Conservation (phyloP, 2,797 vertebrate species). For the Heliangelus exortis region DNA sequence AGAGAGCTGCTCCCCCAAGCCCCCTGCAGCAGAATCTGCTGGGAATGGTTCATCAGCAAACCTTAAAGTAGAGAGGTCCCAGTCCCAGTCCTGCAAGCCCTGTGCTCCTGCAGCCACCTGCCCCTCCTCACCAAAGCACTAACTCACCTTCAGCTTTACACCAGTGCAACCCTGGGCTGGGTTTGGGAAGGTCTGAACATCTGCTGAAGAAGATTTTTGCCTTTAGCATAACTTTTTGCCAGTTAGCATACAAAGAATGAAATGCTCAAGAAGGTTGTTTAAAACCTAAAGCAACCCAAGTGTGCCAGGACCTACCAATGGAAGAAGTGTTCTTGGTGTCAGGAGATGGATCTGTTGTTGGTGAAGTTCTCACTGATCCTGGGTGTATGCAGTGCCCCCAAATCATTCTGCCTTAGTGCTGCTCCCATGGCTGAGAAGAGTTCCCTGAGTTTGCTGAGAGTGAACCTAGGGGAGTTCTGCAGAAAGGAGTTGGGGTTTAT, state of each 20-base stretch:
- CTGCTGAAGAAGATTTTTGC: slow-evolving; percentile 1
- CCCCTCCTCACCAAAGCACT: not conserved
- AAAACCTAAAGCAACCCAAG: slow-evolving; percentile 1
- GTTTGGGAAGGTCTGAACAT: not conserved
- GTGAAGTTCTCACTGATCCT: not conserved
- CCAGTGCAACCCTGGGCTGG: not conserved
- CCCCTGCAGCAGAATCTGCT: slow-evolving; percentile 69
- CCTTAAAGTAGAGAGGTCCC: slow-evolving; percentile 42
- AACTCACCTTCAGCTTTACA: slow-evolving; percentile 21
- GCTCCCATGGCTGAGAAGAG: not conserved
- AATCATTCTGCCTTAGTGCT: not conserved
- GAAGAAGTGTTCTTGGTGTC: not conserved
- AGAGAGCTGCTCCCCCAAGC: slow-evolving; percentile 70
- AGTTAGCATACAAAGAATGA: slow-evolving; percentile 22
- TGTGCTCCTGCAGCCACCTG: not conserved
- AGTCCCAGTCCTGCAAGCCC: not conserved
- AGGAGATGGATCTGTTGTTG: not conserved
- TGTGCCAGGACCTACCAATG: not conserved
- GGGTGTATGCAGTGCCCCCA: not conserved
- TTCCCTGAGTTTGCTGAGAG: not conserved
- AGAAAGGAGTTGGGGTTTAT: not conserved
- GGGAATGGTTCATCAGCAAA: slow-evolving; percentile 71
- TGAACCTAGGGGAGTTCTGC: not conserved
- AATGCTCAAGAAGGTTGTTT: slow-evolving; percentile 4
- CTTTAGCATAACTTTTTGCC: no score